A percentile compares a stretch with the other conserved stretches of the same genome.
Evolutionary conservation across 2,113 vertebrate species (phyloP).

Genomic region (Gadus macrocephalus): DNA sequence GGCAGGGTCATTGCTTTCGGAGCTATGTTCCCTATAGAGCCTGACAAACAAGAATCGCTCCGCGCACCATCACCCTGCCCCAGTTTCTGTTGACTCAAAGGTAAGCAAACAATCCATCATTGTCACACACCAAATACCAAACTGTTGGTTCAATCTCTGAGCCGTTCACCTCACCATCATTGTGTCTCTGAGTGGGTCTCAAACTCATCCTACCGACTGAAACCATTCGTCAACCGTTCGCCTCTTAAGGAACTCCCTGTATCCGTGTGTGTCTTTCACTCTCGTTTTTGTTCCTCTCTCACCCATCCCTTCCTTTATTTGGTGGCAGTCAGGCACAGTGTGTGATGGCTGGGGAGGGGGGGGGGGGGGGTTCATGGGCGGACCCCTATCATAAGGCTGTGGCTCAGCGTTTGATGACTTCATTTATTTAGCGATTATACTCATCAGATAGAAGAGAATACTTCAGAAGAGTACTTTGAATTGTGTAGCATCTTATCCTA

Average conservation of each 20-base stretch:
- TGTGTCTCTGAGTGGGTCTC: background rate
- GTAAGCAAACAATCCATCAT: conserved; percentile 46
- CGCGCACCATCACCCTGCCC: conserved; percentile 8
- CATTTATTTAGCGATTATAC: too few species aligned
- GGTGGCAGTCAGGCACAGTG: background rate
- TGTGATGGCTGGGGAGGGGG: too few species aligned
- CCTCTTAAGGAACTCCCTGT: background rate
- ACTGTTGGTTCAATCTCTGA: background rate
- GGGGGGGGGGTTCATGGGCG: too few species aligned
- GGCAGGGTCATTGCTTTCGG: conserved; percentile 24
- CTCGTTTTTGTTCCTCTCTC: background rate
- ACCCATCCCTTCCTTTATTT: background rate
- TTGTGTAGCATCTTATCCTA: too few species aligned
- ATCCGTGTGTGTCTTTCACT: background rate
- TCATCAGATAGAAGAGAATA: too few species aligned
- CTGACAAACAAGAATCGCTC: conserved; percentile 11
- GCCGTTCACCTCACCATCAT: background rate
- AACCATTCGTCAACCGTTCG: background rate
- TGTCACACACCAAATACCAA: conserved; percentile 19
- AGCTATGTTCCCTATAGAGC: conserved; percentile 15
- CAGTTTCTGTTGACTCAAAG: conserved; percentile 32
- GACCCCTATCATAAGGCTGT: too few species aligned
- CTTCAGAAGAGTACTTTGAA: too few species aligned
- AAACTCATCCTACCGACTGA: background rate
- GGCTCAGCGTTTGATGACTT: too few species aligned